Conservation (phyloP, 2,797 vertebrate genomes). For the Potorous gilbertii region DNA sequence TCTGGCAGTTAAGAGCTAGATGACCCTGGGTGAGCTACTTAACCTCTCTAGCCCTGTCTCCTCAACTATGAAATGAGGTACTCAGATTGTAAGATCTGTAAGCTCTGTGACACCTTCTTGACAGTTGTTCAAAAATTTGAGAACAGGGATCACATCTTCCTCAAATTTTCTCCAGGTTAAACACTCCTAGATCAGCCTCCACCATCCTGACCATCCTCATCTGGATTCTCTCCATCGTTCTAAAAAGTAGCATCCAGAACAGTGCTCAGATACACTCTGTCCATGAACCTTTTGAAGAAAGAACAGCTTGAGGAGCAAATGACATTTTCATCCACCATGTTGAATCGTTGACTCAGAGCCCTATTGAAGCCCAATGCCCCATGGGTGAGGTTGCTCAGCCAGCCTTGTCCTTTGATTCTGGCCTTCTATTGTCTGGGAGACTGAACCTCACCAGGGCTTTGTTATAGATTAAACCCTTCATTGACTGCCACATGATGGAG, state of each 20-base stretch:
- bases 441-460: neutral
- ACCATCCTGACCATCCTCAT: neutral
- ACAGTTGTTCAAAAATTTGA: too few species aligned
- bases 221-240: neutral
- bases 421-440: neutral
- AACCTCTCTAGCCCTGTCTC: neutral
- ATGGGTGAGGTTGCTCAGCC: neutral
- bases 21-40: neutral
- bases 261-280: too few species aligned
- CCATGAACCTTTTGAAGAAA: neutral
- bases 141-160: neutral
- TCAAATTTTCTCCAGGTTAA: too few species aligned
- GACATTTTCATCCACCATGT: neutral
- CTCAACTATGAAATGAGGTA: neutral
- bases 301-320: neutral
- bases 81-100: neutral
- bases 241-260: neutral
- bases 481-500: too few species aligned
- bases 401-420: too few species aligned
- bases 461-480: neutral
- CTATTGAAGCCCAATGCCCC: neutral
- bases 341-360: neutral
- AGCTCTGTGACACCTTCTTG: neutral
- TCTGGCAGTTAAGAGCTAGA: too few species aligned
- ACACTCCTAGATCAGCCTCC: neutral